A percentile compares a stretch with the other conserved stretches of the same genome.
Evolutionary conservation across 2,113 vertebrate genomes (phyloP).

Genomic region (Aegithalos caudatus): DNA sequence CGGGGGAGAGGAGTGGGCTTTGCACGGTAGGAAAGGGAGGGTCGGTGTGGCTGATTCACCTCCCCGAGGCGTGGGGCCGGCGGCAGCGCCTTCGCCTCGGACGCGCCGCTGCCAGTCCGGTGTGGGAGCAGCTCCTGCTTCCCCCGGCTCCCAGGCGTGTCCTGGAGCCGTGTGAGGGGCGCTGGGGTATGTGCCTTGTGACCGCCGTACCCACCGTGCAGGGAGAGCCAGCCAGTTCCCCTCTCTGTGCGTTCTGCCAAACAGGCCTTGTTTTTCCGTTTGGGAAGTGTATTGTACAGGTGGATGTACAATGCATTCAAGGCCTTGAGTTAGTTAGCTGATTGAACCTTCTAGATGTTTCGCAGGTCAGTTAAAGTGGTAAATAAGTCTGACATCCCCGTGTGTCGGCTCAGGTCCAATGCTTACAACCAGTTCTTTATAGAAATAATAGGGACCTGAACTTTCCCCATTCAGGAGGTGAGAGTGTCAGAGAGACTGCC

Average conservation of each 20-base stretch:
- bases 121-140: neutral
- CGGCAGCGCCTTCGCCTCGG: neutral
- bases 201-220: fast-evolving
- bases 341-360: neutral
- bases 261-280: fast-evolving
- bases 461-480: neutral
- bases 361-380: neutral
- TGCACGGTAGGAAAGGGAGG: too few species aligned
- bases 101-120: fast-evolving
- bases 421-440: neutral
- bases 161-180: fast-evolving
- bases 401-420: fast-evolving
- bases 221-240: fast-evolving
- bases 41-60: neutral
- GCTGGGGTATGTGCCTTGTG: fast-evolving
- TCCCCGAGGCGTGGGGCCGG: neutral
- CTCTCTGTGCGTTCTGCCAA: neutral
- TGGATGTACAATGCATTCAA: too few species aligned
- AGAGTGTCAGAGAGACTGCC: too few species aligned
- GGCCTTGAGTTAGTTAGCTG: neutral
- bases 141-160: fast-evolving
- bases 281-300: too few species aligned
- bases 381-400: fast-evolving
- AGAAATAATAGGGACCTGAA: fast-evolving
- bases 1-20: neutral